A percentile compares a stretch with the other conserved stretches of the same genome.
phyloP scores from a whole-genome alignment of 2,113 vertebrate species.

The Dermatemys mawii region DNA sequence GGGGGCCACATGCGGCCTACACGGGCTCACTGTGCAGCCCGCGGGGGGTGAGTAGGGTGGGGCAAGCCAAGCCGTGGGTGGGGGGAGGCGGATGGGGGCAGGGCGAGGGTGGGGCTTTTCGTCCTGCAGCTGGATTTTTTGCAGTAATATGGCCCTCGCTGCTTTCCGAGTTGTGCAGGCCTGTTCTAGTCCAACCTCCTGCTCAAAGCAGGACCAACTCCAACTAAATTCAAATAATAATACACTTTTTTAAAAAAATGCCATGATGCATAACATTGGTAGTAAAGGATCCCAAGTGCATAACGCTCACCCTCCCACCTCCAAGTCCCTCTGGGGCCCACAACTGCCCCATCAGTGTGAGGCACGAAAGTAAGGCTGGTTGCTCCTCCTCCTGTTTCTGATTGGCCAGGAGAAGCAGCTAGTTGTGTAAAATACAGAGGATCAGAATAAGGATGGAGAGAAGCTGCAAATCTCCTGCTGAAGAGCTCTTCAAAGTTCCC shows the following conservation, averaged over 20 bases:
- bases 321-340: background rate
- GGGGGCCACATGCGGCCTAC: too few species aligned
- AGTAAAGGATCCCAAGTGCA: background rate
- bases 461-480: constrained; percentile 1
- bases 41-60: too few species aligned
- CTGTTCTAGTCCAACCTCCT: too few species aligned
- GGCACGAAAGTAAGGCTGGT: background rate
- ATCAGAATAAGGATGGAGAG: background rate
- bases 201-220: too few species aligned
- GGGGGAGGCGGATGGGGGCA: too few species aligned
- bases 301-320: background rate
- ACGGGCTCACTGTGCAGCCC: too few species aligned
- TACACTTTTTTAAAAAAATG: background rate
- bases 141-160: too few species aligned
- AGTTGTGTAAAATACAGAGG: background rate
- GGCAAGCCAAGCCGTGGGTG: too few species aligned
- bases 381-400: background rate
- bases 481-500: background rate
- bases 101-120: too few species aligned
- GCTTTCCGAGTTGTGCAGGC: too few species aligned
- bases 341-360: background rate
- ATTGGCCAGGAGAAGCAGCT: background rate
- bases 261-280: background rate
- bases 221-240: background rate
- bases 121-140: too few species aligned